Percentiles rank a stretch among this genome's conserved stretches.
Evolutionary conservation across 1,140 invertebrate genomes (phyloP).

Genomic region (Caenorhabditis briggsae): DNA sequence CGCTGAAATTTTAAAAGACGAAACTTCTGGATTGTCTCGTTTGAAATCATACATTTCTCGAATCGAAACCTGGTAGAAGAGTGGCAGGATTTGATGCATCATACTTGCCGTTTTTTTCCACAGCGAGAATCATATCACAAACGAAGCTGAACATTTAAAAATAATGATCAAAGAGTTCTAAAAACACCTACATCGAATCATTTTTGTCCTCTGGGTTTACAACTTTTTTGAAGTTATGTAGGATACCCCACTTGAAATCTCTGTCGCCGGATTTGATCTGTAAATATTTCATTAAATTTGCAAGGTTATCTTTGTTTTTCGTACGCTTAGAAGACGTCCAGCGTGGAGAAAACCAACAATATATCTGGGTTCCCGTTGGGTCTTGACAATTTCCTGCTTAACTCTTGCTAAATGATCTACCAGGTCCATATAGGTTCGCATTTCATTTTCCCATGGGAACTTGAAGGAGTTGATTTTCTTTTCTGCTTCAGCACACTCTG

Average conservation of each 20-base stretch:
- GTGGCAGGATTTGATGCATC: constrained; percentile 19
- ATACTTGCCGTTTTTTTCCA: not conserved
- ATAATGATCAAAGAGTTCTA: not conserved
- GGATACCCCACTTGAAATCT: constrained; percentile 95
- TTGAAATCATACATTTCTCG: not conserved
- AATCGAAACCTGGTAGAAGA: constrained; percentile 15
- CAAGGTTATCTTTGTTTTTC: not conserved
- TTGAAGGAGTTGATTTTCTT: constrained; percentile 67
- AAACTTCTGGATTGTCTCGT: too few relatives aligned
- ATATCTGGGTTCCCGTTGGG: constrained; percentile 88
- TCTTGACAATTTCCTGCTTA: constrained; percentile 82
- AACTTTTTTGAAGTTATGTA: constrained; percentile 89
- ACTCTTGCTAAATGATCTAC: constrained; percentile 83
- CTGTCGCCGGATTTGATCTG: constrained; percentile 88
- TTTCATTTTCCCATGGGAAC: constrained; percentile 83
- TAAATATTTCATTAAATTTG: constrained; percentile 59
- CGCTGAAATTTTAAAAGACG: constrained; percentile 33
- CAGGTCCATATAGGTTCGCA: constrained; percentile 88
- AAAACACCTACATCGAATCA: constrained; percentile 58
- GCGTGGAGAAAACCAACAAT: constrained; percentile 93
- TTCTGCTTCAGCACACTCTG: constrained; percentile 46
- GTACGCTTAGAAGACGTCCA: constrained; percentile 90
- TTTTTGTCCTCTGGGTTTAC: constrained; percentile 78
- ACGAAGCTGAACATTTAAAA: constrained; percentile 7
- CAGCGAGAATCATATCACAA: constrained; percentile 29